A percentile compares a stretch with the other conserved stretches of the same genome.
Evolutionary conservation across 2,797 vertebrate species (phyloP).

Genomic region (Australoheros facetus): DNA sequence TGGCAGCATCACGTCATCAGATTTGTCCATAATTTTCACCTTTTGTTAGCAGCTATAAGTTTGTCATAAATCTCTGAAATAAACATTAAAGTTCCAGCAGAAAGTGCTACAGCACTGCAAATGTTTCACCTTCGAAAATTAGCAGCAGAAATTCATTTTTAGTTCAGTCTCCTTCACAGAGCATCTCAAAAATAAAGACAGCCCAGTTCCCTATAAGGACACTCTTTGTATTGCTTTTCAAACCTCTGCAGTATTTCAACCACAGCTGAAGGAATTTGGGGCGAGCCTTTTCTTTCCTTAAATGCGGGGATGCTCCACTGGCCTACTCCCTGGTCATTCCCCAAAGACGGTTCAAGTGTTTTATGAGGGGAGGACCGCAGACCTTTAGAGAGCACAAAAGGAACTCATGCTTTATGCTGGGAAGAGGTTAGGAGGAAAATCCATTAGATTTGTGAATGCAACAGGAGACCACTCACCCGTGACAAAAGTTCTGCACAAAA

Average conservation of each 20-base stretch:
- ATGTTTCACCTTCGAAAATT: not conserved
- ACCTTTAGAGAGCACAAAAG: slow-evolving; percentile 63
- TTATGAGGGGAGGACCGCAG: slow-evolving; percentile 61
- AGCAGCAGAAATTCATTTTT: not conserved
- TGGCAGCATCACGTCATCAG: not conserved
- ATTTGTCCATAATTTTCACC: not conserved
- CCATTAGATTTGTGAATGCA: slow-evolving; percentile 32
- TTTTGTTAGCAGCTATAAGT: not conserved
- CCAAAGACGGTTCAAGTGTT: slow-evolving; percentile 61
- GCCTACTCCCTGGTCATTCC: slow-evolving; percentile 27
- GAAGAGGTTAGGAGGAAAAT: slow-evolving; percentile 43
- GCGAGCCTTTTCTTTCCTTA: not conserved
- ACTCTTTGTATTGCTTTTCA: slow-evolving; percentile 10
- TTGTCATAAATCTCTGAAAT: not conserved
- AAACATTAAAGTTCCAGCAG: not conserved
- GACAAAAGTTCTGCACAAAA: slow-evolving; percentile 37
- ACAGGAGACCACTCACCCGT: slow-evolving; percentile 68
- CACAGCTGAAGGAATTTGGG: not conserved
- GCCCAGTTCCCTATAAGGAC: not conserved
- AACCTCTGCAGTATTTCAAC: not conserved
- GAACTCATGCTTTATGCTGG: slow-evolving; percentile 65
- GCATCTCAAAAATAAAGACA: not conserved
- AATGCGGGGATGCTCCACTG: slow-evolving; percentile 11
- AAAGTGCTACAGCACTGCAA: accelerated
- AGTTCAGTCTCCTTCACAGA: not conserved